phyloP scores from a whole-genome alignment of 92 coral and sea anemone species.

The Nematostella vectensis region DNA sequence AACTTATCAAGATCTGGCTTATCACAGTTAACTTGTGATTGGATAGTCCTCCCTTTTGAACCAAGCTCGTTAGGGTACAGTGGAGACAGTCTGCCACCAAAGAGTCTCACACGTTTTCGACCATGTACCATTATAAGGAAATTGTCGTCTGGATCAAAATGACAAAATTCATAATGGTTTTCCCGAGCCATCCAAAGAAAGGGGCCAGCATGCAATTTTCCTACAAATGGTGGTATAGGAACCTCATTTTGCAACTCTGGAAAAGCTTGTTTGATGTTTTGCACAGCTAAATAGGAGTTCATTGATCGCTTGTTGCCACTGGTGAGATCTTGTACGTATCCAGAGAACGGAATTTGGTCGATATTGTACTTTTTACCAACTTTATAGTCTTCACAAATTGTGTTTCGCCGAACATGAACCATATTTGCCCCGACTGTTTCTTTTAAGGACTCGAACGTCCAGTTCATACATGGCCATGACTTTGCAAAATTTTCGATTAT shows the following conservation, averaged over 20 bases:
- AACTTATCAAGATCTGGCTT: slow-evolving; percentile 21
- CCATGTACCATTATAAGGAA: slow-evolving; percentile 29
- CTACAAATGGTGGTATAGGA: slow-evolving; percentile 19
- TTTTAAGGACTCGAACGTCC: slow-evolving; percentile 17
- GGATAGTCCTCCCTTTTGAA: slow-evolving; percentile 28
- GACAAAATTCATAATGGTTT: slow-evolving; percentile 34
- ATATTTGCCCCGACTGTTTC: slow-evolving; percentile 22
- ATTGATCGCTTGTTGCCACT: slow-evolving; percentile 23
- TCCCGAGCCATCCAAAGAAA: slow-evolving; percentile 26
- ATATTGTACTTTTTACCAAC: slow-evolving; percentile 29
- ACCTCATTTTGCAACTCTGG: slow-evolving; percentile 22
- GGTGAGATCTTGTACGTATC: slow-evolving; percentile 20
- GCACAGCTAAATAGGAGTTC: slow-evolving; percentile 35
- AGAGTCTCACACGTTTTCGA: slow-evolving; percentile 19
- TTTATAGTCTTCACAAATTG: slow-evolving; percentile 16
- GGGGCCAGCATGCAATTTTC: slow-evolving; percentile 33
- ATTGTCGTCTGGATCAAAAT: slow-evolving; percentile 35
- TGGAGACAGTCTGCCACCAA: slow-evolving; percentile 17
- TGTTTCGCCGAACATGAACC: slow-evolving; percentile 36
- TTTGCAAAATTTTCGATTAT: slow-evolving; percentile 23
- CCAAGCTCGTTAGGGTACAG: slow-evolving; percentile 37
- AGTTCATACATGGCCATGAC: slow-evolving; percentile 28
- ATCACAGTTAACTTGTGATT: slow-evolving; percentile 27
- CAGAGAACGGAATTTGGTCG: slow-evolving; percentile 16
- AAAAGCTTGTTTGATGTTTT: slow-evolving; percentile 29